These are phyloP conservation scores for Platysteira castanea DNA, from an alignment of 2,113 vertebrate genomes.

Conservation along the genomic window DNA sequence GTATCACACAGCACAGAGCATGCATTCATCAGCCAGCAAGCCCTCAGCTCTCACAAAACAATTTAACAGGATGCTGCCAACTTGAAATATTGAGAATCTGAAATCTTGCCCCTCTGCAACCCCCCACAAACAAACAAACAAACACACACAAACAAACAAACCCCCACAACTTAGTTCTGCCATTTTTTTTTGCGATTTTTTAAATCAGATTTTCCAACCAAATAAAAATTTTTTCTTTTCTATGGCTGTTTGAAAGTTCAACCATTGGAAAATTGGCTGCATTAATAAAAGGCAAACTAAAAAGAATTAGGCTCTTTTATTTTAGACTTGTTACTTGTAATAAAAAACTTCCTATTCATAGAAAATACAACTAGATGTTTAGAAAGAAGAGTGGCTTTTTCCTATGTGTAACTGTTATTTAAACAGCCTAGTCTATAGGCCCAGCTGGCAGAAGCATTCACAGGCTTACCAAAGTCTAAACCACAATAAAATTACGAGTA, in stretches of 20 bases:
- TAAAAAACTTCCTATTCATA: background rate
- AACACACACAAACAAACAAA: background rate
- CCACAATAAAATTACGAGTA: background rate
- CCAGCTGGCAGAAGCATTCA: background rate
- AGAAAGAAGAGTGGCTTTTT: background rate
- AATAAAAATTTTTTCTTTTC: background rate
- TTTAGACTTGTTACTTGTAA: background rate
- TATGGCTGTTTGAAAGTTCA: background rate
- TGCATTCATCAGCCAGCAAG: conserved; percentile 16
- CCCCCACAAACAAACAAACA: background rate
- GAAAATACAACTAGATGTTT: background rate
- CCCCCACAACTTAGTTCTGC: background rate
- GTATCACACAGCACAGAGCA: conserved; percentile 2
- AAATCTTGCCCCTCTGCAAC: background rate
- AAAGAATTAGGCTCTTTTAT: background rate
- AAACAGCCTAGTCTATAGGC: background rate
- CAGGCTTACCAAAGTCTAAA: background rate
- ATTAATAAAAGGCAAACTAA: background rate
- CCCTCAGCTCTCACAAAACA: background rate
- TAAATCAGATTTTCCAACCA: background rate
- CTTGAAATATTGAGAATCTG: background rate
- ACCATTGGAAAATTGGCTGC: background rate
- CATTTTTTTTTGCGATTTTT: background rate
- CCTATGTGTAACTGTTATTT: background rate
- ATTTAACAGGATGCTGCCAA: conserved; percentile 12